Evolutionary conservation across 2,113 vertebrate genomes (phyloP), one percentile per base, ranked within the genome.

Genomic region (Pteronura brasiliensis): DNA sequence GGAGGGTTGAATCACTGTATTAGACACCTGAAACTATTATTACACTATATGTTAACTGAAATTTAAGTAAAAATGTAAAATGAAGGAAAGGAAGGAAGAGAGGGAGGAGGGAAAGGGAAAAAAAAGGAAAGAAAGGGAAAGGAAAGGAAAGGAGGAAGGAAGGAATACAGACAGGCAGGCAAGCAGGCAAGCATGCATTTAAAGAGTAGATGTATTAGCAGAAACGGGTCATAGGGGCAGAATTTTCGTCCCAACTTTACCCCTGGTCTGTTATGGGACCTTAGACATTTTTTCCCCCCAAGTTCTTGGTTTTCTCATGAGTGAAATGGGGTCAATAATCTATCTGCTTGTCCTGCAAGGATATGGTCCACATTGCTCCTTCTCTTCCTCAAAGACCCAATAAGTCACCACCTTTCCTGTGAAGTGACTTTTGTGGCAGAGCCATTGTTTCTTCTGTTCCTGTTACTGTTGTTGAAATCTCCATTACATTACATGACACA

Each of bases 231-330:
- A 21, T 1, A 36, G 18, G 31, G 59, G 8, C 29, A 74, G 20
- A 61, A 14, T 20, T 95, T 89, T 55, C 44, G 2, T 36, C 31
- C 47, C 7, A 76, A 0, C 21, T 90, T 31, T 80, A 7, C 4
- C 31, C 25, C 31, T 47, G 59, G 7, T 85, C 31, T 47, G 0
- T 47, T 8, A 42, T 5, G 1, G 11, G 29, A 61, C 4, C 20
- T 29, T 80, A 21, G 21, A 44, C 21, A 85, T 29, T 36, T 36
- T n/a, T 18, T 55, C 71, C 83, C 52, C 49, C 36, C 39, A 92
- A 34, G 13, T 89, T 97, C 10, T 59, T 97, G 55, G 0, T 69
- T 85, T 85, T 86, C 20, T 90, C 15, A 34, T 69, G 82, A 49
- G 4, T 59, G 55, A 92, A 47, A 47, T 55, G 10, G 17, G 25